These are phyloP conservation scores for Drosophila ustulata DNA, from an alignment of 2,888 invertebrate species.

Conservation along the genomic window DNA sequence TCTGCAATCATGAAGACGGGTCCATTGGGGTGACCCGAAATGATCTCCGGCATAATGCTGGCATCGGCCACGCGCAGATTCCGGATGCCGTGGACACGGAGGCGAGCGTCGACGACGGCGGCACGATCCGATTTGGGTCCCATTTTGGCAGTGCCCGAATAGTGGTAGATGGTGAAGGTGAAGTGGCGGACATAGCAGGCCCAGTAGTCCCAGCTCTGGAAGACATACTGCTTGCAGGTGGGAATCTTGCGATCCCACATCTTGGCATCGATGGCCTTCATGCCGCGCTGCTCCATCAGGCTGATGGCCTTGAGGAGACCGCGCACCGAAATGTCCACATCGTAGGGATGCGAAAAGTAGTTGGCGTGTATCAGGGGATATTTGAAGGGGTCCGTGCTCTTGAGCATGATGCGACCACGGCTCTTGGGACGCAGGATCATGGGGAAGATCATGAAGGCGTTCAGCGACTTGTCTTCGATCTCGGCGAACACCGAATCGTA, in stretches of 20 bases:
- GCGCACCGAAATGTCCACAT: constrained; percentile 87
- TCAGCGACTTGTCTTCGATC: constrained; percentile 77
- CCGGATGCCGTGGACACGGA: constrained; percentile 86
- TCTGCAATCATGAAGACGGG: constrained; percentile 87
- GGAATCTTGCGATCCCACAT: constrained; percentile 87
- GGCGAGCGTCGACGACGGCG: constrained; percentile 88
- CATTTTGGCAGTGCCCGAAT: constrained; percentile 89
- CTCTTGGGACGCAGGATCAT: constrained; percentile 89
- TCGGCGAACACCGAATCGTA: constrained; percentile 85
- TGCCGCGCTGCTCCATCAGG: constrained; percentile 85
- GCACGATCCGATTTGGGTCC: constrained; percentile 87
- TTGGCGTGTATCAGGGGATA: constrained; percentile 89
- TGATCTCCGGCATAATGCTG: constrained; percentile 86
- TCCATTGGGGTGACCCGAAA: constrained; percentile 86
- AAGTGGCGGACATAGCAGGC: constrained; percentile 88
- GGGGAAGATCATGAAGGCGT: constrained; percentile 87
- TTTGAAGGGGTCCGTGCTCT: constrained; percentile 88
- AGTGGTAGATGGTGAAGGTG: constrained; percentile 88
- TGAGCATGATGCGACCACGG: constrained; percentile 88
- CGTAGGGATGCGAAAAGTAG: constrained; percentile 88
- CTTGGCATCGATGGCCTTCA: constrained; percentile 86
- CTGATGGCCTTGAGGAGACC: constrained; percentile 87
- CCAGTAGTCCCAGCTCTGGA: constrained; percentile 88
- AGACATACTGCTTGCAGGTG: constrained; percentile 86
- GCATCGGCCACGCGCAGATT: constrained; percentile 86